Base-by-base conservation (phyloP, 2,113 vertebrate species). In the Syngnathoides biaculeatus region DNA sequence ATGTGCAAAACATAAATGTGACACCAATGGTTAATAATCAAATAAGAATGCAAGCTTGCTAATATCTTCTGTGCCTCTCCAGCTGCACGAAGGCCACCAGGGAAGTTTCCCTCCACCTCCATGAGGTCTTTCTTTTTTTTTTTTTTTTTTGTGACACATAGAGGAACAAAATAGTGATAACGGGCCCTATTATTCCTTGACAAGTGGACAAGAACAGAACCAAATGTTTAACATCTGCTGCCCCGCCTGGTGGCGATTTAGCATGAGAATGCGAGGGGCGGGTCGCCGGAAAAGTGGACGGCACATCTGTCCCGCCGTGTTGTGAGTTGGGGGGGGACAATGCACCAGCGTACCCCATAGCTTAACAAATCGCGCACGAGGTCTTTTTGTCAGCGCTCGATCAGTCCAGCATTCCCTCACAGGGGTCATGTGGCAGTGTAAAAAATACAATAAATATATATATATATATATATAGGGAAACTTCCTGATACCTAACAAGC, bases 141-240 rank as follows among this genome's bases (percentile, higher is more conserved):
- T n/a, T n/a, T n/a, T n/a, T n/a, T n/a, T n/a, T n/a, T n/a, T 87
- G 84, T 76, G 78, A 89, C 80, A 86, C 65, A 40, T 19, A 74
- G 80, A 68, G 22, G 78, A 88, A 85, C 79, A 88, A 81, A 80
- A 67, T 79, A 65, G 84, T 79, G 89, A 89, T 88, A 89, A 89
- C 78, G 84, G 92, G 89, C 79, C 83, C 26, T 90, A 93, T 94
- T 94, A 93, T 91, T 92, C 93, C 94, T 95, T 96, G 94, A 96
- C 95, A 95, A 96, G 92, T 88, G 93, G 93, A 89, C 92, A 94
- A 93, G 93, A 94, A 91, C 89, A 89, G 90, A 94, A 93, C 91
- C 93, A 93, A 96, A 95, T 93, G 94, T 94, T 94, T 93, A 94
- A 94, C 96, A 98, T 95, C 96, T 98, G 96, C 93, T 96, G 85